Percentiles rank a stretch among this genome's conserved stretches.
Evolutionary conservation across 2,797 vertebrate genomes (phyloP).

Genomic region (Neostethus bicornis): DNA sequence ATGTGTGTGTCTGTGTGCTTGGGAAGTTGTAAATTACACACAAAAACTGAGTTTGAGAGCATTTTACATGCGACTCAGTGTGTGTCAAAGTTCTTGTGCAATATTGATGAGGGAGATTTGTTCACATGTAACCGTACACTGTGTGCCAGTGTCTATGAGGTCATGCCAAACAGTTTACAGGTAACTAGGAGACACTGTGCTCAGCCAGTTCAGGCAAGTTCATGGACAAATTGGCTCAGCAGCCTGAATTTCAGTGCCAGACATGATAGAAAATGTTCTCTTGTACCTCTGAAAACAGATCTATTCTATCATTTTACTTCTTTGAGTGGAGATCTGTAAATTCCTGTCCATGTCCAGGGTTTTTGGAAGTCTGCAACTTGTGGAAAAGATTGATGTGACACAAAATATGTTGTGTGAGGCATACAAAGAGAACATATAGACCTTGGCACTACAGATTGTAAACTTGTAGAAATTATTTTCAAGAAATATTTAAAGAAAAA

Average conservation of each 20-base stretch:
- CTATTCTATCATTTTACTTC: slow-evolving; percentile 2
- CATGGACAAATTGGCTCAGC: slow-evolving; percentile 46
- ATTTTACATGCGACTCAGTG: slow-evolving; percentile 9
- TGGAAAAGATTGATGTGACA: slow-evolving; percentile 27
- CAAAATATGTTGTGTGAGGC: slow-evolving; percentile 30
- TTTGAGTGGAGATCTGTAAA: slow-evolving; percentile 35
- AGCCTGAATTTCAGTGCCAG: slow-evolving; percentile 47
- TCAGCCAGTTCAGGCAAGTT: slow-evolving; percentile 68
- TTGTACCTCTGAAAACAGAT: slow-evolving; percentile 31
- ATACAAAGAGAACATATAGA: slow-evolving; percentile 6
- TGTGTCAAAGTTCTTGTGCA: slow-evolving; percentile 55
- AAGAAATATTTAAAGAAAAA: slow-evolving; percentile 26
- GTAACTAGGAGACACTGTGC: slow-evolving; percentile 19
- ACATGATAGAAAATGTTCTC: slow-evolving; percentile 40
- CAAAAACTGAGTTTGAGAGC: slow-evolving; percentile 16
- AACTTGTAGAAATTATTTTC: slow-evolving; percentile 26
- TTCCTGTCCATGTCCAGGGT: slow-evolving; percentile 27
- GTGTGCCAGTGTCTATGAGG: slow-evolving; percentile 22
- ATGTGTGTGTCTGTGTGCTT: slow-evolving; percentile 14
- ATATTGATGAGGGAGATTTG: slow-evolving; percentile 38
- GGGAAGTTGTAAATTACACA: slow-evolving; percentile 12
- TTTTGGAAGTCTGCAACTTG: slow-evolving; percentile 16
- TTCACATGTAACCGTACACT: slow-evolving; percentile 40
- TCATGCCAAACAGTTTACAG: slow-evolving; percentile 46
- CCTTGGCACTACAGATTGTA: slow-evolving; percentile 16